Conservation (phyloP, 2,113 vertebrate genomes). For the Datnioides undecimradiatus region DNA sequence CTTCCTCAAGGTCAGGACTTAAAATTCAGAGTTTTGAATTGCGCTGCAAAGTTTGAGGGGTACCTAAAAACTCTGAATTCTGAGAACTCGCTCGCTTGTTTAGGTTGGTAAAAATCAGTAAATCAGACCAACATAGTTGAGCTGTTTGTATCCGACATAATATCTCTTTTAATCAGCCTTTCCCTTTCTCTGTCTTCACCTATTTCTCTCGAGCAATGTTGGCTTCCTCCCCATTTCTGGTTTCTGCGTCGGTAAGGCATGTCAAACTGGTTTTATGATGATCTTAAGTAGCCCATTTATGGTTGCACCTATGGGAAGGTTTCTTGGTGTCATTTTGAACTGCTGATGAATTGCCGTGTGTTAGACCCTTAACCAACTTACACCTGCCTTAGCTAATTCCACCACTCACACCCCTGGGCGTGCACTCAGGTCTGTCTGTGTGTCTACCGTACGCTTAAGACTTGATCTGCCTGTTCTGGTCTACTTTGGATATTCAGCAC, state of each 20-base stretch:
- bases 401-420: constrained; percentile 48
- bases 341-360: background rate
- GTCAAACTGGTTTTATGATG: constrained; percentile 63
- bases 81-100: background rate
- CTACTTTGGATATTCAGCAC: background rate
- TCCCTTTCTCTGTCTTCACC: constrained; percentile 19
- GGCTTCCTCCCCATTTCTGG: constrained; percentile 23
- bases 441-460: background rate
- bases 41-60: background rate
- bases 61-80: background rate
- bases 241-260: background rate
- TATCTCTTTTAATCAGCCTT: background rate
- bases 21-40: background rate
- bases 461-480: background rate
- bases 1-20: background rate
- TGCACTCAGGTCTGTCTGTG: background rate
- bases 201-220: constrained; percentile 12
- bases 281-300: background rate
- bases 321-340: constrained; percentile 25
- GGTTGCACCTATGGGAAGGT: constrained; percentile 2
- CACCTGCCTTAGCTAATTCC: constrained; percentile 17
- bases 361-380: constrained; percentile 33
- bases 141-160: constrained; percentile 13
- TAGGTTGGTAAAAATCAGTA: constrained; percentile 3
- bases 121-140: background rate